phyloP scores from a whole-genome alignment of 2,113 vertebrate species.

The Helogale parvula region DNA sequence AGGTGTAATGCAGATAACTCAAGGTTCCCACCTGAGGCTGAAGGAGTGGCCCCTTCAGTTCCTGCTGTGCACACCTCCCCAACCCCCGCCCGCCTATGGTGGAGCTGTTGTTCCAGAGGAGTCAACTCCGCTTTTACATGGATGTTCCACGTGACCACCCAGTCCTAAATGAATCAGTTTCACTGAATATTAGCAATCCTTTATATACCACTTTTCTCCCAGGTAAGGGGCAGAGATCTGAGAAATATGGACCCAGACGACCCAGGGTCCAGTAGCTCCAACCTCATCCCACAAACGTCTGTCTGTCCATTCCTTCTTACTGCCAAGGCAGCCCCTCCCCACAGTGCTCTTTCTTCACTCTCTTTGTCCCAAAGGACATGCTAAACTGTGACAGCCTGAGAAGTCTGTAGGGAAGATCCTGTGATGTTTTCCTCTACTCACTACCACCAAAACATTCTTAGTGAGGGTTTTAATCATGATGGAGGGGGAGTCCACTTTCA shows the following conservation, averaged over 20 bases:
- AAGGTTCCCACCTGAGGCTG: neutral
- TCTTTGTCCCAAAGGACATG: neutral
- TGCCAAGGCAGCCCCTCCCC: neutral
- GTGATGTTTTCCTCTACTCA: neutral
- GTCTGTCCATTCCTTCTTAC: neutral
- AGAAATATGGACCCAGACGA: neutral
- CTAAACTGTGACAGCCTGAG: neutral
- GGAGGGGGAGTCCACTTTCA: constrained; percentile 42
- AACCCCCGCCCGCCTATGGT: neutral
- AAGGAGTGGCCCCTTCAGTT: neutral
- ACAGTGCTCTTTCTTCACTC: neutral
- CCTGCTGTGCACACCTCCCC: no score
- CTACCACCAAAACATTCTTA: neutral
- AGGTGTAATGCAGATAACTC: neutral
- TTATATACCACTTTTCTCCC: neutral
- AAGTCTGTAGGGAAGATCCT: neutral
- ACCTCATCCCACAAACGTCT: neutral
- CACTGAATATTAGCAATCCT: neutral
- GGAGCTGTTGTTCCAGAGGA: neutral
- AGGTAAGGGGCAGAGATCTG: neutral
- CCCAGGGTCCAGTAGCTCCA: neutral
- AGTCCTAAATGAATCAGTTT: neutral
- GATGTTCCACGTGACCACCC: neutral
- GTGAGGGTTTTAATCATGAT: constrained; percentile 34
- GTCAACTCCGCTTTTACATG: neutral